Percentiles rank a stretch among this genome's conserved stretches.
Conservation (phyloP, 2,797 vertebrate genomes). For the Acanthurus leucopareius region DNA sequence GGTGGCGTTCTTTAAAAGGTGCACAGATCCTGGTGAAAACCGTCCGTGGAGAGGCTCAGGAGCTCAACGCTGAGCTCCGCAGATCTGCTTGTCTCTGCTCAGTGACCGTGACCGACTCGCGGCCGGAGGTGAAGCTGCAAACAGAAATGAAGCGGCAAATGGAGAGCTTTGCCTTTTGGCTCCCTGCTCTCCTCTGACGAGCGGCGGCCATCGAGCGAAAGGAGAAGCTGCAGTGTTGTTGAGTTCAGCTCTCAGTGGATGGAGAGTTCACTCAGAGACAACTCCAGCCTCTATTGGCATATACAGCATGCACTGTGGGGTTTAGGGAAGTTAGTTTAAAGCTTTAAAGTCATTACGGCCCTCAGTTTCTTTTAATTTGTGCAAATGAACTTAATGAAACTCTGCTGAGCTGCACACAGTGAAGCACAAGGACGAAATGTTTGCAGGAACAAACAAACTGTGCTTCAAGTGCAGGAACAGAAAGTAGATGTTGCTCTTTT, state of each 20-base stretch:
- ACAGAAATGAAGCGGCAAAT: conserved; percentile 10
- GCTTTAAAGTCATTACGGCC: background rate
- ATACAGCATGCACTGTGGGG: too few relatives aligned
- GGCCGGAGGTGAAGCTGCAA: background rate
- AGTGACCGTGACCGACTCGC: conserved; percentile 11
- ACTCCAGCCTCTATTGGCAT: background rate
- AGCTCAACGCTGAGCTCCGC: too few relatives aligned
- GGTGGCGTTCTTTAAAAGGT: background rate
- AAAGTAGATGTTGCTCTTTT: too few relatives aligned
- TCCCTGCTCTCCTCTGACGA: background rate
- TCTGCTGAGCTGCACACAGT: too few relatives aligned
- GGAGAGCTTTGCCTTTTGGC: background rate
- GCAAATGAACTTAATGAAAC: background rate
- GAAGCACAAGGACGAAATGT: too few relatives aligned
- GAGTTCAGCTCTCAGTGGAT: background rate
- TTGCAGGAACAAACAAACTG: too few relatives aligned
- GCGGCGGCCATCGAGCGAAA: background rate
- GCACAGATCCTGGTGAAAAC: background rate
- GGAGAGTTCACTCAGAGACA: background rate
- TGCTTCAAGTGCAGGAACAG: too few relatives aligned
- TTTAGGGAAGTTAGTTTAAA: background rate
- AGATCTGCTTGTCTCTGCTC: conserved; percentile 13
- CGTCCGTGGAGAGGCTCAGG: background rate
- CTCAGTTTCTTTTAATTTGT: background rate
- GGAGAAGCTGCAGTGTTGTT: background rate